Conservation (phyloP, 2,113 vertebrate genomes). For the Albula goreensis region DNA sequence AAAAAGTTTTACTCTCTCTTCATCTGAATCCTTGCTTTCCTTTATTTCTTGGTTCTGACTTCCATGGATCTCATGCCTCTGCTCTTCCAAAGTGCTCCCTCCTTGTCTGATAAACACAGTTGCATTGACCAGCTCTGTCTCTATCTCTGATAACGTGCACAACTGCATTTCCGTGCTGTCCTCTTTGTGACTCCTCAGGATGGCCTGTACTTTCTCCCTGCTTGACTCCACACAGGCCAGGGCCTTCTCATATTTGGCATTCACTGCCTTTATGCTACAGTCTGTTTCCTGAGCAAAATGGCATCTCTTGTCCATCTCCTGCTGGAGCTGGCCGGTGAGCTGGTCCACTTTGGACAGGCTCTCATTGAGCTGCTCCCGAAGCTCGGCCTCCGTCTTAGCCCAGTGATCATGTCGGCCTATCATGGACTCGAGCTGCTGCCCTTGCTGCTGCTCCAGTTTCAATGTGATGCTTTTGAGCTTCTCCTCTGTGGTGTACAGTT, state of each 20-base stretch:
- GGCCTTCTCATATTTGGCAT: conserved; percentile 74
- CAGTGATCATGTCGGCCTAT: conserved; percentile 69
- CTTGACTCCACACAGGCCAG: conserved; percentile 80
- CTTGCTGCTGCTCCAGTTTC: conserved; percentile 77
- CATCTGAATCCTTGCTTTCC: conserved; percentile 44
- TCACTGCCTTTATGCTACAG: conserved; percentile 56
- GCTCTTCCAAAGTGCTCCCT: conserved; percentile 43
- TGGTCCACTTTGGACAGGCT: conserved; percentile 66
- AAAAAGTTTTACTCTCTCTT: conserved; percentile 72
- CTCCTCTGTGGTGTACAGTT: conserved; percentile 85
- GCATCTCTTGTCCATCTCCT: conserved; percentile 60
- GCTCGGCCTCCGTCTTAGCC: conserved; percentile 68
- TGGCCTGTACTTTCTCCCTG: conserved; percentile 72
- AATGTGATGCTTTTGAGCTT: conserved; percentile 85
- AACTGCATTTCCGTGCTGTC: conserved; percentile 60
- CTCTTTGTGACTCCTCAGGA: conserved; percentile 64
- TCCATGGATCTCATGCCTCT: conserved; percentile 32
- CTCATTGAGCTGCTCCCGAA: conserved; percentile 67
- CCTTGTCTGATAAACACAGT: conserved; percentile 69
- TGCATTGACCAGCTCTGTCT: conserved; percentile 71
- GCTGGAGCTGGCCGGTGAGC: conserved; percentile 67
- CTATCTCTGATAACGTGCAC: conserved; percentile 72
- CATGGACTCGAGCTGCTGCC: conserved; percentile 66
- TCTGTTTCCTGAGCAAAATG: conserved; percentile 27
- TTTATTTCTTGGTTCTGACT: conserved; percentile 39